A percentile compares a stretch with the other conserved stretches of the same genome.
phyloP scores from a whole-genome alignment of 2,797 vertebrate species.

The Discoglossus pictus region DNA sequence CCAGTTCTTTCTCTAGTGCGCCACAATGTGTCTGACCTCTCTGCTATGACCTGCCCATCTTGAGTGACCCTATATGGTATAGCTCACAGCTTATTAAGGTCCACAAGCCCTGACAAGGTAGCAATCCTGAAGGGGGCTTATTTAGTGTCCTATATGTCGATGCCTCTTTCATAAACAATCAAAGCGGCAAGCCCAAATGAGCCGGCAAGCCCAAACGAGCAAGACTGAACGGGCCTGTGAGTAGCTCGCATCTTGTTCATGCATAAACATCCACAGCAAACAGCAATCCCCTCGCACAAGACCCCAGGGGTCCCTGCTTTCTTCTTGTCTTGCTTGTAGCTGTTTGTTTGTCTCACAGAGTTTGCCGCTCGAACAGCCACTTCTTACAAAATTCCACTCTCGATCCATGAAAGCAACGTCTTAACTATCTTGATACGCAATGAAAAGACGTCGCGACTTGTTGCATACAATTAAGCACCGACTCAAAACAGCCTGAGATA shows the following conservation, averaged over 20 bases:
- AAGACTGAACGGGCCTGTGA: constrained; percentile 18
- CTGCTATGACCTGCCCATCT: too few relatives aligned
- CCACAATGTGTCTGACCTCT: too few relatives aligned
- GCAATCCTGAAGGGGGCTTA: too few relatives aligned
- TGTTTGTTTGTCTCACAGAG: constrained; percentile 30
- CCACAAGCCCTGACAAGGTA: too few relatives aligned
- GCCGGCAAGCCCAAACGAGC: constrained; percentile 22
- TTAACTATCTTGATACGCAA: constrained; percentile 82
- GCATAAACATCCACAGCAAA: constrained; percentile 41
- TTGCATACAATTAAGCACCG: constrained; percentile 83
- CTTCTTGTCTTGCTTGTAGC: constrained; percentile 23
- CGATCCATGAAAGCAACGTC: constrained; percentile 79
- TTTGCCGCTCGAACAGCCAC: constrained; percentile 1
- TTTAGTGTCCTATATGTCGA: too few relatives aligned
- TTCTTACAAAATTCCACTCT: constrained; percentile 46
- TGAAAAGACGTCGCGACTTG: constrained; percentile 84
- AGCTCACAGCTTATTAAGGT: too few relatives aligned
- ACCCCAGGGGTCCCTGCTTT: constrained; percentile 28
- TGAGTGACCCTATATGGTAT: too few relatives aligned
- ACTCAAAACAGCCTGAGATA: constrained; percentile 79
- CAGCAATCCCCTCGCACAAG: constrained; percentile 16
- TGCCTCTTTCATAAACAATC: too few relatives aligned
- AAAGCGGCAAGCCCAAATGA: too few relatives aligned
- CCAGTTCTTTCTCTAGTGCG: too few relatives aligned
- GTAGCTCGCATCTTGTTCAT: constrained; percentile 30